These are phyloP conservation scores for Drosophila arawakana DNA, from an alignment of 1,140 invertebrate species.

Conservation along the genomic window DNA sequence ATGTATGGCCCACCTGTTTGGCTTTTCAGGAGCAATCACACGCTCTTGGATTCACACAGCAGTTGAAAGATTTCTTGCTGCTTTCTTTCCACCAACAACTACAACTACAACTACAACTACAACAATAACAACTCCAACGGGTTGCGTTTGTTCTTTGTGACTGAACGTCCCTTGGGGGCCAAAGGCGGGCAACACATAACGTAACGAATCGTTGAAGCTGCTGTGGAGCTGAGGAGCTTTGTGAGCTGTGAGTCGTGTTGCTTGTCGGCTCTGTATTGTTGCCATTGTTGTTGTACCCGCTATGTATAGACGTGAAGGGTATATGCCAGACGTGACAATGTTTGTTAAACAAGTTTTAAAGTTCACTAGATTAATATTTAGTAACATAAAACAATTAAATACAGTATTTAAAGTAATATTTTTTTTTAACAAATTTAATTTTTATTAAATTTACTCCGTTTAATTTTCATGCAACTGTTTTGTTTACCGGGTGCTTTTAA, in stretches of 20 bases:
- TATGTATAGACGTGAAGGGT: not conserved
- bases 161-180: slow-evolving; percentile 51
- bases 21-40: slow-evolving; percentile 74
- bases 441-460: no score
- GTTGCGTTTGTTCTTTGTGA: slow-evolving; percentile 73
- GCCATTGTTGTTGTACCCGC: slow-evolving; percentile 17
- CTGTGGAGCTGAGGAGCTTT: no score
- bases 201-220: slow-evolving; percentile 59
- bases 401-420: no score
- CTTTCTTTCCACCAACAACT: slow-evolving; percentile 53
- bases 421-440: no score
- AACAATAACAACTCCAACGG: slow-evolving; percentile 49
- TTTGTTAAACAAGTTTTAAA: no score
- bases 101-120: slow-evolving; percentile 3
- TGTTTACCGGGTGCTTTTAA: not conserved
- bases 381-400: no score
- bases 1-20: slow-evolving; percentile 62
- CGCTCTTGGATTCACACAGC: slow-evolving; percentile 59
- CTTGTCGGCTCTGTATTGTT: slow-evolving; percentile 43
- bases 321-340: not conserved
- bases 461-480: not conserved
- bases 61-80: slow-evolving; percentile 67
- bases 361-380: no score
- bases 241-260: slow-evolving; percentile 42
- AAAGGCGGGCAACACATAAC: slow-evolving; percentile 46